phyloP scores from a whole-genome alignment of 2,113 vertebrate genomes.

The Canis aureus region DNA sequence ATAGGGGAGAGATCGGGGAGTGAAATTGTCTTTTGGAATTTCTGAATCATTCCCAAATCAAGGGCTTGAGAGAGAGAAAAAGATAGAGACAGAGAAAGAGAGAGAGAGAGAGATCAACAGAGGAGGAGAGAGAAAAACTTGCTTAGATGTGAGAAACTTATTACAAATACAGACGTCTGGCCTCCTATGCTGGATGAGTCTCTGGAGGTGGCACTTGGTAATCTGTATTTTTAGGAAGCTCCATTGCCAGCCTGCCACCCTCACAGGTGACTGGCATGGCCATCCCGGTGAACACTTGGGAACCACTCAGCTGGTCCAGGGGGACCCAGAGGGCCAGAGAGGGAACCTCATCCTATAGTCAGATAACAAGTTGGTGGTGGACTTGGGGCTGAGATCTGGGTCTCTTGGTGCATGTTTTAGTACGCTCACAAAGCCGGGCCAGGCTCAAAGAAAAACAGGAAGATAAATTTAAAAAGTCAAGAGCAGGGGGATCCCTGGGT shows the following conservation, averaged over 20 bases:
- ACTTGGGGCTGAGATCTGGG: not conserved
- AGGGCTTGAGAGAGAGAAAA: too few relatives aligned
- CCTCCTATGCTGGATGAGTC: not conserved
- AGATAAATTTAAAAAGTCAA: not conserved
- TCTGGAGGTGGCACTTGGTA: not conserved
- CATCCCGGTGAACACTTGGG: not conserved
- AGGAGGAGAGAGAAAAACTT: not conserved
- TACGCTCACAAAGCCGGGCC: not conserved
- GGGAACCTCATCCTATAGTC: not conserved
- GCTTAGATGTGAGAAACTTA: not conserved
- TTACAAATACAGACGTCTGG: not conserved
- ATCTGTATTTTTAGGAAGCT: not conserved
- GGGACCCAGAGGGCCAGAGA: not conserved
- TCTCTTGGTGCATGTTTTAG: not conserved
- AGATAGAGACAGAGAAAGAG: too few relatives aligned
- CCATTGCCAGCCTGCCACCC: too few relatives aligned
- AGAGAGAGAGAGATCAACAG: not conserved
- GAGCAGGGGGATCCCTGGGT: too few relatives aligned
- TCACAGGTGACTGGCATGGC: rapidly evolving
- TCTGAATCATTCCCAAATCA: not conserved
- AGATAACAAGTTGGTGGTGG: not conserved
- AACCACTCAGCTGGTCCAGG: not conserved
- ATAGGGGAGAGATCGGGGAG: not conserved
- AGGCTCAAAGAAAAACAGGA: not conserved
- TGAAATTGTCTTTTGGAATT: not conserved